These are phyloP conservation scores for Otolemur garnettii DNA, from an alignment of 2,113 vertebrate species.

Conservation along the genomic window DNA sequence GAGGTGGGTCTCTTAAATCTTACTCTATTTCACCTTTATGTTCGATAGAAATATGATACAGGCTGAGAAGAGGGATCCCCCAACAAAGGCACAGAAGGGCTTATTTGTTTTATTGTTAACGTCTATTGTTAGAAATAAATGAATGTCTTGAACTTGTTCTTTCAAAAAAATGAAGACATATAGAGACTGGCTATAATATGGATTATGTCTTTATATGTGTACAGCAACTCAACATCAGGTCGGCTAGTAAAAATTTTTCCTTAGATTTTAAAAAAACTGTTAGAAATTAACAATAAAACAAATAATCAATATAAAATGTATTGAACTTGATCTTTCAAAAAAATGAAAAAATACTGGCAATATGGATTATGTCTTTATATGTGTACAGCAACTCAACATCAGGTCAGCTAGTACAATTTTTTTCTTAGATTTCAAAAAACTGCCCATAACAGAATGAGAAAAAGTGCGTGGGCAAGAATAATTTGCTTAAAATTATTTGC, in stretches of 20 bases:
- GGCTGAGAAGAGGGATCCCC: neutral
- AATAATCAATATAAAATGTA: neutral
- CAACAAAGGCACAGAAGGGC: neutral
- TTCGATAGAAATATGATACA: neutral
- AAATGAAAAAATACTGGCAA: neutral
- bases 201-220: neutral
- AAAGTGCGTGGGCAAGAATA: neutral
- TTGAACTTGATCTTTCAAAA: neutral
- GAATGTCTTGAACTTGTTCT: neutral
- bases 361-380: neutral
- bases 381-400: neutral
- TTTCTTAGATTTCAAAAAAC: neutral
- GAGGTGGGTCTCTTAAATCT: neutral
- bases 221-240: neutral
- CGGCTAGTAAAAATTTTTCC: neutral
- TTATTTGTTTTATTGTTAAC: no score
- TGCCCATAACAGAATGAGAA: neutral
- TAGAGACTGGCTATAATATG: neutral
- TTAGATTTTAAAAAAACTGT: neutral
- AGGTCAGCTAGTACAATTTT: neutral
- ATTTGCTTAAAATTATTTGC: neutral
- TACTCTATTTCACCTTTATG: neutral
- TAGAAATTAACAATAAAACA: neutral
- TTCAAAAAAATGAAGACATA: neutral
- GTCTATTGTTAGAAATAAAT: no score